A percentile compares a stretch with the other conserved stretches of the same genome.
Evolutionary conservation across 2,113 vertebrate genomes (phyloP).

Genomic region (Rousettus leschenaultii): DNA sequence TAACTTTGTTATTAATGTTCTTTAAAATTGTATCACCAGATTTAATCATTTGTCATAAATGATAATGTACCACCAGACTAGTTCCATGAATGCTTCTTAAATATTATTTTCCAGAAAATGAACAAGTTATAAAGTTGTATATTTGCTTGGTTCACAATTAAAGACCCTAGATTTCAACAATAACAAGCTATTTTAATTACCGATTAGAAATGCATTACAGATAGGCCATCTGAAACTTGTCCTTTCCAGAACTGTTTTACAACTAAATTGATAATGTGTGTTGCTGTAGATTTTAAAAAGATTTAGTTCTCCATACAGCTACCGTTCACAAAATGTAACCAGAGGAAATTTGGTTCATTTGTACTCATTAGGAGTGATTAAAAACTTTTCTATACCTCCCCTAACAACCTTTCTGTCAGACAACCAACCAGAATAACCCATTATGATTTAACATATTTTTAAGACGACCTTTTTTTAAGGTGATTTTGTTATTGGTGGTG

Average conservation of each 20-base stretch:
- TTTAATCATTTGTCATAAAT: not conserved
- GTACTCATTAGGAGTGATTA: not conserved
- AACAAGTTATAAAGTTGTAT: not conserved
- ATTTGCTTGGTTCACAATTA: not conserved
- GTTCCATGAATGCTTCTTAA: not conserved
- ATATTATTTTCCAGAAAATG: not conserved
- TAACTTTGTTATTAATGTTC: slow-evolving; percentile 16
- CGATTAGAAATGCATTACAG: not conserved
- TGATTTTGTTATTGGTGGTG: not conserved
- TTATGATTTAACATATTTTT: not conserved
- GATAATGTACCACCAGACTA: not conserved
- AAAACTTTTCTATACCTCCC: not conserved
- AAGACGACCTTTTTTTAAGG: not conserved
- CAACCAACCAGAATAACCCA: not conserved
- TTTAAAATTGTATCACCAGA: slow-evolving; percentile 14
- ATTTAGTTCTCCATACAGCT: not conserved
- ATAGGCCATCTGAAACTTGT: not conserved
- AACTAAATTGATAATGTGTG: not conserved
- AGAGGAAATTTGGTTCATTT: not conserved
- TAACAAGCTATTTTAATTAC: not conserved
- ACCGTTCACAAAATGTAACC: not conserved
- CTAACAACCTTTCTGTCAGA: not conserved
- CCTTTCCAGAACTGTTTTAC: not conserved
- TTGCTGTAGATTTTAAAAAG: not conserved
- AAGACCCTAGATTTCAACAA: not conserved